Base-by-base conservation (phyloP, 2,797 vertebrate genomes). In the Trematomus bernacchii region DNA sequence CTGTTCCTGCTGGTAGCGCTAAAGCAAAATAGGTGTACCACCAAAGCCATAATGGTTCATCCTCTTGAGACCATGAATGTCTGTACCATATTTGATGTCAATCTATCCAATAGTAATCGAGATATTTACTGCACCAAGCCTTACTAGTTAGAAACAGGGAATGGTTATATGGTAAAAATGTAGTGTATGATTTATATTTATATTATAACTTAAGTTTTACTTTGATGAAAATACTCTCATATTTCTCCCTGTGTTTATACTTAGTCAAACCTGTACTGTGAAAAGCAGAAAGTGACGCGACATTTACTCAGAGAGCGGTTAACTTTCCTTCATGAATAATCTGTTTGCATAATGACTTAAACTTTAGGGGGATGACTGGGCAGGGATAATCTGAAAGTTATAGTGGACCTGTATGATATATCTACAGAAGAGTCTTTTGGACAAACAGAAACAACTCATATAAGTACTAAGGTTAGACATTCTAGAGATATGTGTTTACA, bases 221-320 rank as follows among this genome's bases (percentile, higher is more conserved):
- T 57, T 2, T 19, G 1, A 10, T 58, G 23, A 47, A 48, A 27
- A n/a, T 12, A 16, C 4, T 30, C 42, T 64, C 27, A 63, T 53
- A 60, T 81, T 33, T 68, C 3, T 54, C 63, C 54, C 44, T 50
- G 16, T 58, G 27, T 50, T 3, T 37, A 54, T 12, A 61, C 51
- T 66, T 30, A 10, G 14, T 63, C 19, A 68, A 18, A 72, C 47
- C 47, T 64, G 21, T 14, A 4, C 10, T 55, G 19, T 44, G 10
- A 51, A 60, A 60, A 51, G 19, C 44, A 7, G 44, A 60, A 60
- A 51, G 30, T 43, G 21, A 62, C 0, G 18, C 63, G 46, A 51
- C 44, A 67, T 80, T 63, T 66, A 51, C 50, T 51, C 61, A 27
- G 55, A 43, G 37, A 51, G 33, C 47, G 23, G 1, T 54, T 52